These are phyloP conservation scores for Diprion similis DNA, from an alignment of 1,140 invertebrate genomes.

Conservation along the genomic window DNA sequence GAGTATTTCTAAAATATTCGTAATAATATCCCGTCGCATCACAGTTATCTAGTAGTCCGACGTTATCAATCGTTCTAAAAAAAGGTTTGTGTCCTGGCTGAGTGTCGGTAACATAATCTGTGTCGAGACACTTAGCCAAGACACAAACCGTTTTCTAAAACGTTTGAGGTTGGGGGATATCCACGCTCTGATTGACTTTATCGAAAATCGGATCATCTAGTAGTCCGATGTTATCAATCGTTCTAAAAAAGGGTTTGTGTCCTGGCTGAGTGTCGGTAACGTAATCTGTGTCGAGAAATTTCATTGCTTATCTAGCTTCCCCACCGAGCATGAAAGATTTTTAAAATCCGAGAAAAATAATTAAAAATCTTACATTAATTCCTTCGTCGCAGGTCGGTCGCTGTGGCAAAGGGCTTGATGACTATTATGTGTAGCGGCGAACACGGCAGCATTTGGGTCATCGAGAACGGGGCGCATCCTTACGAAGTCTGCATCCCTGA, in stretches of 20 bases:
- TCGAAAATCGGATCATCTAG: neutral
- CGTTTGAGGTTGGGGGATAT: too few relatives aligned
- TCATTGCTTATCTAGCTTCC: too few relatives aligned
- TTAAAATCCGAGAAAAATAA: constrained; percentile 11
- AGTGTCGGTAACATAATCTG: neutral
- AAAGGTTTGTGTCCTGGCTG: neutral
- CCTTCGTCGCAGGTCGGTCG: constrained; percentile 50
- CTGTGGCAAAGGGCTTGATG: constrained; percentile 61
- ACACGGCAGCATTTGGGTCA: constrained; percentile 62
- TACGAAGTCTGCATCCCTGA: constrained; percentile 61
- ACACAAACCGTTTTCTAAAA: too few relatives aligned
- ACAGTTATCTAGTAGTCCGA: too few relatives aligned
- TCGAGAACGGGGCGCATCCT: constrained; percentile 57
- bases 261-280: neutral
- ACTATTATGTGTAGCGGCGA: constrained; percentile 55
- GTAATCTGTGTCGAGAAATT: neutral
- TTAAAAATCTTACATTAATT: constrained; percentile 7
- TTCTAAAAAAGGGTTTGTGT: too few relatives aligned
- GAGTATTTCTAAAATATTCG: constrained; percentile 24
- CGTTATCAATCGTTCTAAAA: too few relatives aligned
- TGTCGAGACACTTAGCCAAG: too few relatives aligned
- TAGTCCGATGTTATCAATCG: too few relatives aligned
- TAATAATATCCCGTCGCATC: too few relatives aligned
- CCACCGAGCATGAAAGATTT: too few relatives aligned
- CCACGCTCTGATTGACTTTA: too few relatives aligned